Conservation (phyloP, 2,113 vertebrate genomes). For the Salvelinus namaycush region DNA sequence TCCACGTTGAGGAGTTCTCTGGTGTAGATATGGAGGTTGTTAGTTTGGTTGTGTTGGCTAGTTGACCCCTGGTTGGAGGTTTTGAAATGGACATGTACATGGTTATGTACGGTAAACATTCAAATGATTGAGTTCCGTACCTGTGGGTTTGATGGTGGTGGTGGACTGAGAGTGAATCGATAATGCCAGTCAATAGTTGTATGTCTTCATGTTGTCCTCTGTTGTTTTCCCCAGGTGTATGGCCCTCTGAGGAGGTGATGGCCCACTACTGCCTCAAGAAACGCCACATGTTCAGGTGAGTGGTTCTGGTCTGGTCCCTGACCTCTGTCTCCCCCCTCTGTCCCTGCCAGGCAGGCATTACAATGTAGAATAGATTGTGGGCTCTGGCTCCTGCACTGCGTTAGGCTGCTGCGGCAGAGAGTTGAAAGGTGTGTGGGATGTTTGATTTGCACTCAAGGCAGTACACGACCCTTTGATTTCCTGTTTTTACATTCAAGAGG, state of each 20-base stretch:
- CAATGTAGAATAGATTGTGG: background rate
- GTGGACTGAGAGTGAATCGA: constrained; percentile 26
- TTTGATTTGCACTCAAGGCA: constrained; percentile 97
- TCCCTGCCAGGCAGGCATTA: background rate
- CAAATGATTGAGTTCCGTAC: constrained; percentile 26
- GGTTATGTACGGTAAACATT: too few species aligned
- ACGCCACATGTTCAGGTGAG: constrained; percentile 87
- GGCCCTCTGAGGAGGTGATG: constrained; percentile 96
- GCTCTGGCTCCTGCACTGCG: background rate
- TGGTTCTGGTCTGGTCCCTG: constrained; percentile 4
- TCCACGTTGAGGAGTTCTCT: too few species aligned
- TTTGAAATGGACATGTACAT: too few species aligned
- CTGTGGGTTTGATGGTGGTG: constrained; percentile 47
- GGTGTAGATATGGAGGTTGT: too few species aligned
- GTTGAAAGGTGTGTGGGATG: constrained; percentile 82
- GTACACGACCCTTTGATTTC: constrained; percentile 95
- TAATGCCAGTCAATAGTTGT: constrained; percentile 13
- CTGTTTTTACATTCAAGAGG: constrained; percentile 83
- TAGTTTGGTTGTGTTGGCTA: too few species aligned
- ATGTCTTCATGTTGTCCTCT: background rate
- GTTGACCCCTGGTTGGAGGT: too few species aligned
- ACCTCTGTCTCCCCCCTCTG: background rate
- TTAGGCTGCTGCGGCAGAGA: constrained; percentile 61
- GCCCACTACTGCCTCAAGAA: constrained; percentile 96
- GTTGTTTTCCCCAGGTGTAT: constrained; percentile 80